These are phyloP conservation scores for Epizoanthus stellaris DNA, from an alignment of 92 coral and sea anemone species.

Conservation along the genomic window DNA sequence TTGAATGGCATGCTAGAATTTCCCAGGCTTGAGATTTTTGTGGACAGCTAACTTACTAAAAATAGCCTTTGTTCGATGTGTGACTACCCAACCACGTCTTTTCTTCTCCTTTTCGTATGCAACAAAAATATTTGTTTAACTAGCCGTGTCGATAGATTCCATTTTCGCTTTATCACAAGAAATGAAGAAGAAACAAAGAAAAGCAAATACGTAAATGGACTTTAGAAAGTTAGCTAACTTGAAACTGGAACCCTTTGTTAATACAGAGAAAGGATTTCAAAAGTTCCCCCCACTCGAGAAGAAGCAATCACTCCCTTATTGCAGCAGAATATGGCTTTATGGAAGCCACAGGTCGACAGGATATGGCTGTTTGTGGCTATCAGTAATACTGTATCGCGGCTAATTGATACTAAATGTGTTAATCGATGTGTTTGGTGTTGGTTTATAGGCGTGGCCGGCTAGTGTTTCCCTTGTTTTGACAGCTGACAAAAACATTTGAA, in stretches of 20 bases:
- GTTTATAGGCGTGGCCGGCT: slow-evolving; percentile 38
- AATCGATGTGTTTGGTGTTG: slow-evolving; percentile 40
- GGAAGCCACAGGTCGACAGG: background rate
- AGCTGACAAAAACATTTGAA: slow-evolving; percentile 47
- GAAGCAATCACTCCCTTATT: background rate
- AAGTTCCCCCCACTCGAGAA: background rate
- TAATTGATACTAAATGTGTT: slow-evolving; percentile 34
- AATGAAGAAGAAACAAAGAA: slow-evolving; percentile 61
- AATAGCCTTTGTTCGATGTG: slow-evolving; percentile 20
- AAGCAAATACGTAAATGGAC: slow-evolving; percentile 76
- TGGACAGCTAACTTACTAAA: slow-evolving; percentile 16
- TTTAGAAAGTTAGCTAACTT: slow-evolving; percentile 57
- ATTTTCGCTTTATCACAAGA: slow-evolving; percentile 79
- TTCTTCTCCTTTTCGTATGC: slow-evolving; percentile 50
- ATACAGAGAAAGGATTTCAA: background rate
- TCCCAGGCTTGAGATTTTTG: background rate
- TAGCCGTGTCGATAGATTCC: slow-evolving; percentile 65
- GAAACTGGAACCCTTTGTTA: slow-evolving; percentile 36
- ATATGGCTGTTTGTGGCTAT: slow-evolving; percentile 13
- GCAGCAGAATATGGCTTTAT: background rate
- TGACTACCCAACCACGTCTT: slow-evolving; percentile 12
- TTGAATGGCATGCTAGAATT: background rate
- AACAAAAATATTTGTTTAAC: slow-evolving; percentile 73
- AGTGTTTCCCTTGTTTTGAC: slow-evolving; percentile 43
- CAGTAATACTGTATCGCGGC: slow-evolving; percentile 11